A percentile compares a stretch with the other conserved stretches of the same genome.
These are phyloP conservation scores for Catharus bicknelli DNA, from an alignment of 2,113 vertebrate genomes.

Conservation along the genomic window DNA sequence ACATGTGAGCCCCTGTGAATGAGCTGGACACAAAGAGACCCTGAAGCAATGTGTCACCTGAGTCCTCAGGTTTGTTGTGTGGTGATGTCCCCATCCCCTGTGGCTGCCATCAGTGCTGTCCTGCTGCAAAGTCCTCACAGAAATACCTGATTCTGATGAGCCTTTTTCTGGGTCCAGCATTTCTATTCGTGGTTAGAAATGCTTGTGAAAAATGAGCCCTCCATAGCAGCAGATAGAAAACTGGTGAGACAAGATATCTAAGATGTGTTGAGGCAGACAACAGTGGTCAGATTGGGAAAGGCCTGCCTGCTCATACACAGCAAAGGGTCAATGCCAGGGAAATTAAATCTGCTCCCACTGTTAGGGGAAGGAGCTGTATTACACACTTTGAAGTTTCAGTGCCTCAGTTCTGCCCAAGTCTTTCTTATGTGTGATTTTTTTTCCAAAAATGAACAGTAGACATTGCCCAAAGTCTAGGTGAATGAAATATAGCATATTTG, in stretches of 20 bases:
- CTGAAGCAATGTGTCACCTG: neutral
- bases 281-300: neutral
- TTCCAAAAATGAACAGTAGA: neutral
- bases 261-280: neutral
- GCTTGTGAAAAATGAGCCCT: neutral
- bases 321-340: neutral
- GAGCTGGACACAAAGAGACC: neutral
- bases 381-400: neutral
- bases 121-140: neutral
- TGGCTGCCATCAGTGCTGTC: fast-evolving
- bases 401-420: neutral
- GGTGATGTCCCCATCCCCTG: fast-evolving
- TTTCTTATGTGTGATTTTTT: neutral
- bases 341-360: neutral
- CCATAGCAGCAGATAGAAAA: neutral
- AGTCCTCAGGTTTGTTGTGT: fast-evolving
- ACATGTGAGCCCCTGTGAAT: fast-evolving
- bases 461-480: neutral
- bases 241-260: neutral
- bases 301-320: neutral
- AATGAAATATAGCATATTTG: neutral
- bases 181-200: neutral
- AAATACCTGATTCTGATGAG: neutral
- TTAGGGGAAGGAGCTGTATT: neutral
- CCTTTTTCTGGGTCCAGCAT: neutral